Base-by-base conservation (phyloP, 2,888 invertebrate genomes). In the Leptinotarsa peninsularis region DNA sequence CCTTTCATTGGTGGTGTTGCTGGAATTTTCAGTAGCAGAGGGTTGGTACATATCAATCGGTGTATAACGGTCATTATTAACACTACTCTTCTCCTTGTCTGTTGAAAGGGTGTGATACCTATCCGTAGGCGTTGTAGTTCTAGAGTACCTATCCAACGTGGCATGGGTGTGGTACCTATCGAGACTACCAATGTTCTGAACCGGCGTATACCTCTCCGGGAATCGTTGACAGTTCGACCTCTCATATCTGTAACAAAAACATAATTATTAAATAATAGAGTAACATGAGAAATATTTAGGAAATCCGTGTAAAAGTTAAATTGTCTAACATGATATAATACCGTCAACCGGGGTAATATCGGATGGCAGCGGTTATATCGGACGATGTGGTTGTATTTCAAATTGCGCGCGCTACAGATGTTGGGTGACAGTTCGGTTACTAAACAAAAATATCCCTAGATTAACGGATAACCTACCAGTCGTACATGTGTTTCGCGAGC, bases 71-170 rank as follows among this genome's bases (percentile, higher is more conserved):
- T 82, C 82, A 18, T 87, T 88, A 1, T 82, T 90, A 27, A 89
- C 88, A 89, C 81, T 88, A 49, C 67, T 33, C 87, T 88, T 49
- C 85, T 90, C 70, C 88, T 90, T 58, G 83, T 88, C 84, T 88
- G 87, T 14, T 84, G 90, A 73, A 84, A 90, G 66, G 82, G 89
- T 73, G 79, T 88, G 81, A 84, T 89, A 82, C 58, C 85, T 82
- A 17, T 87, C 87, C 71, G 86, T 86, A 76, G 87, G 87, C 50
- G 87, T 87, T 76, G 83, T 84, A 67, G 87, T 86, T 75, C 87
- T 81, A 66, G 87, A 84, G 81, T 87, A 86, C 79, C 86, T 83
- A 72, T 84, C 85, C 79, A 82, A 58, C 68, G 78, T 80, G 75
- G 80, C 80, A 81, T 84, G 83, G 71, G 82, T 78, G 78, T 87